A percentile compares a stretch with the other conserved stretches of the same genome.
These are phyloP conservation scores for Hypsibius dujardini DNA, from an alignment of 1,140 invertebrate genomes.

Conservation along the genomic window DNA sequence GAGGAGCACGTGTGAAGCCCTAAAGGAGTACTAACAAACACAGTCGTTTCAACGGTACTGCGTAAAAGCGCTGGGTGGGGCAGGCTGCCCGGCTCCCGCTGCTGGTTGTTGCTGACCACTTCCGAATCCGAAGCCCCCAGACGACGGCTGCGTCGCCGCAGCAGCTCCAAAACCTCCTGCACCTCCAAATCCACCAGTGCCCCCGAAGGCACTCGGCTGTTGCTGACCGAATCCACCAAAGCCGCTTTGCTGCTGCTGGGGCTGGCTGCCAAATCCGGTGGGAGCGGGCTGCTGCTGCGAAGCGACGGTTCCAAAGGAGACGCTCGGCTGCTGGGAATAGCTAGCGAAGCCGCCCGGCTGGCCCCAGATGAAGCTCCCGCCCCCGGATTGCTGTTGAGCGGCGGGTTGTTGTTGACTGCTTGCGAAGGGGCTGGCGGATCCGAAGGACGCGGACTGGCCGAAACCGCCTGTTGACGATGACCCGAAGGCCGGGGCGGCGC, in stretches of 20 bases:
- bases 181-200: conserved; percentile 2
- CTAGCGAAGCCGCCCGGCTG: background rate
- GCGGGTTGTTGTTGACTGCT: too few species aligned
- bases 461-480: too few species aligned
- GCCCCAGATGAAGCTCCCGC: background rate
- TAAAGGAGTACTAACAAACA: too few species aligned
- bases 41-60: conserved; percentile 2
- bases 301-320: background rate
- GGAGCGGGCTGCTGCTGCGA: background rate
- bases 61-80: conserved; percentile 4
- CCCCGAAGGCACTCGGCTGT: too few species aligned
- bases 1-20: too few species aligned
- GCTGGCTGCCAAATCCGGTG: background rate
- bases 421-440: too few species aligned
- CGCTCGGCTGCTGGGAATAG: background rate
- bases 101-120: too few species aligned
- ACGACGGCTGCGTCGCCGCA: too few species aligned
- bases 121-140: too few species aligned
- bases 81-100: background rate
- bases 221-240: too few species aligned
- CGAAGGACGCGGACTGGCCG: too few species aligned
- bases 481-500: background rate
- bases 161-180: too few species aligned
- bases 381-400: background rate
- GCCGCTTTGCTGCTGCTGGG: background rate